Conservation (phyloP, 2,888 invertebrate species). For the Fissipunctia ypsillon region DNA sequence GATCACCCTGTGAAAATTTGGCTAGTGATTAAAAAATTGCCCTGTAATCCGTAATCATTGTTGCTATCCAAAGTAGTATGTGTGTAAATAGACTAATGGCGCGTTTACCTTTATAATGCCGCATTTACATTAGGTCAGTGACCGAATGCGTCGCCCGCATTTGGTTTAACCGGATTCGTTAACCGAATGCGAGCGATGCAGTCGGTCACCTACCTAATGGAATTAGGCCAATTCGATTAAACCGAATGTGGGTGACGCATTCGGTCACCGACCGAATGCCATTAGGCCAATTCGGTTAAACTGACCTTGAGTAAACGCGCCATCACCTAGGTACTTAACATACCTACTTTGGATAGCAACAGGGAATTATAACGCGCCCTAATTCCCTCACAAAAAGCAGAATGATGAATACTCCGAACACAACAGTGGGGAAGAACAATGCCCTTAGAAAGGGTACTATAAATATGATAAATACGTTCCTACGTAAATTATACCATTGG, state of each 20-base stretch:
- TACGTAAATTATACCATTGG: slow-evolving; percentile 21
- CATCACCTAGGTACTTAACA: too few relatives aligned
- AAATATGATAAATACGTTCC: slow-evolving; percentile 21
- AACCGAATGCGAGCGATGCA: too few relatives aligned
- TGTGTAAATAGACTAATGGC: neutral
- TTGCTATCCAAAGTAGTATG: neutral
- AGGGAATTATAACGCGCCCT: slow-evolving; percentile 35
- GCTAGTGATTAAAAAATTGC: too few relatives aligned
- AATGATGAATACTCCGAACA: slow-evolving; percentile 40
- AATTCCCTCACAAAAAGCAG: slow-evolving; percentile 47
- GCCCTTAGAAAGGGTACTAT: slow-evolving; percentile 32
- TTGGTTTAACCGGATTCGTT: too few relatives aligned
- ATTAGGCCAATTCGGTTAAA: too few relatives aligned
- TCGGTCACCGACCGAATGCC: too few relatives aligned
- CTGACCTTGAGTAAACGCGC: too few relatives aligned
- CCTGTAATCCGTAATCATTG: neutral
- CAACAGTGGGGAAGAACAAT: slow-evolving; percentile 47
- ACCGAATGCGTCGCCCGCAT: too few relatives aligned
- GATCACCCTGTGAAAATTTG: too few relatives aligned
- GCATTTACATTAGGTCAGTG: neutral
- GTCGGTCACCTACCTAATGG: too few relatives aligned
- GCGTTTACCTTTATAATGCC: slow-evolving; percentile 6
- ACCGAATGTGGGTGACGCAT: too few relatives aligned
- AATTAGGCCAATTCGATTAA: too few relatives aligned
- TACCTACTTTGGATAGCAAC: neutral